phyloP scores from a whole-genome alignment of 1,140 invertebrate genomes.

The Ephestia elutella region DNA sequence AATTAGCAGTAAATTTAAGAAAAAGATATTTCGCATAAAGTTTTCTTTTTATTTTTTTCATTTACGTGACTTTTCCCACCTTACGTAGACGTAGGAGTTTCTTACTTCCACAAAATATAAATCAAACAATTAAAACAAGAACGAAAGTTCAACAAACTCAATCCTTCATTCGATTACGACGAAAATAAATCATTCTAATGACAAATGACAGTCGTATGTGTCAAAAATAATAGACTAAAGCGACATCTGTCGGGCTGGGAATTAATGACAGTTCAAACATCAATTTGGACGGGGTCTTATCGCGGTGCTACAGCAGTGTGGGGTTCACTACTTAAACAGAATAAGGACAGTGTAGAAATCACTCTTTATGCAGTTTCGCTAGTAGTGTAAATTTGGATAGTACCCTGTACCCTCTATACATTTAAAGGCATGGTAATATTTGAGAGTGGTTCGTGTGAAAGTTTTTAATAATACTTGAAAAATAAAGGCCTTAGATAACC shows the following conservation, averaged over 20 bases:
- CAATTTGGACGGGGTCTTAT: slow-evolving; percentile 59
- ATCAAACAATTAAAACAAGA: not conserved
- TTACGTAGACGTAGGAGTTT: too few species aligned
- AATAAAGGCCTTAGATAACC: too few species aligned
- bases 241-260: slow-evolving; percentile 57
- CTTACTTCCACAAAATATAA: too few species aligned
- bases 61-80: too few species aligned
- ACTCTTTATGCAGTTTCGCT: not conserved
- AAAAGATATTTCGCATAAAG: too few species aligned
- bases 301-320: slow-evolving; percentile 34
- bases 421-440: too few species aligned
- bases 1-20: too few species aligned
- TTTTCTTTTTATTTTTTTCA: too few species aligned
- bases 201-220: slow-evolving; percentile 55
- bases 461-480: too few species aligned
- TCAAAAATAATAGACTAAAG: slow-evolving; percentile 62
- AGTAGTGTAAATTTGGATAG: not conserved
- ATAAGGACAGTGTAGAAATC: not conserved
- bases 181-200: slow-evolving; percentile 41
- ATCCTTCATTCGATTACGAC: slow-evolving; percentile 32
- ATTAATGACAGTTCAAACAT: slow-evolving; percentile 70
- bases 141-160: slow-evolving; percentile 16
- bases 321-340: slow-evolving; percentile 35
- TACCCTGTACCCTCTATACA: too few species aligned
- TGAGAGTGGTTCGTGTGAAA: too few species aligned